Conservation (phyloP, 2,113 vertebrate species). For the Cairina moschata region DNA sequence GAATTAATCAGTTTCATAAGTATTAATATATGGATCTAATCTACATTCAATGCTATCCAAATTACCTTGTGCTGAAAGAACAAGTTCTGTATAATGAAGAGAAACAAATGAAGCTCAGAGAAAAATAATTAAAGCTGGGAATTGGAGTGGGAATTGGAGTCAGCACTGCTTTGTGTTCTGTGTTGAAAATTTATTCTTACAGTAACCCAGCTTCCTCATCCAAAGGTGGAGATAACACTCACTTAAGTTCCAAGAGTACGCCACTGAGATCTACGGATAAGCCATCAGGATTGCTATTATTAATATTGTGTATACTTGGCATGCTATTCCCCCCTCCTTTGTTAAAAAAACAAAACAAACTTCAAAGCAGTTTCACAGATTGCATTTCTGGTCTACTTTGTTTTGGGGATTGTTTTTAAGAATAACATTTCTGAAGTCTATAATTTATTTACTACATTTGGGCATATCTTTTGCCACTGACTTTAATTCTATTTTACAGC, state of each 20-base stretch:
- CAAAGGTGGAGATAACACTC: constrained; percentile 36
- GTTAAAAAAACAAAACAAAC: background rate
- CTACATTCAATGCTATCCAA: background rate
- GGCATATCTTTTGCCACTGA: background rate
- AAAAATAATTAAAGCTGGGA: constrained; percentile 59
- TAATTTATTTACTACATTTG: background rate
- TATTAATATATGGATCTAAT: constrained; percentile 47
- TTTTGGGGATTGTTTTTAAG: background rate
- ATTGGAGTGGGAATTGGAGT: constrained; percentile 24
- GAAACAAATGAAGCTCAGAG: constrained; percentile 20
- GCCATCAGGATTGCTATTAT: constrained; percentile 7
- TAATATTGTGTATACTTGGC: constrained; percentile 11
- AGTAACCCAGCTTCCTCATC: constrained; percentile 35
- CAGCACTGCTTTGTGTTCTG: background rate
- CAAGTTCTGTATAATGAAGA: constrained; percentile 26
- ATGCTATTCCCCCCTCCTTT: background rate
- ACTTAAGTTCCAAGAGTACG: background rate
- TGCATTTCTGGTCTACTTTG: background rate
- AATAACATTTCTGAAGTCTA: no score
- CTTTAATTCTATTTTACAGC: constrained; percentile 28
- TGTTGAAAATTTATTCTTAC: constrained; percentile 39
- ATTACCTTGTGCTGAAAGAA: constrained; percentile 66
- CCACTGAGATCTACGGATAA: constrained; percentile 59
- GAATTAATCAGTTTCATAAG: background rate
- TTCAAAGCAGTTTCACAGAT: background rate